Base-by-base conservation (phyloP, 2,797 vertebrate species). In the Apodemus agrarius region DNA sequence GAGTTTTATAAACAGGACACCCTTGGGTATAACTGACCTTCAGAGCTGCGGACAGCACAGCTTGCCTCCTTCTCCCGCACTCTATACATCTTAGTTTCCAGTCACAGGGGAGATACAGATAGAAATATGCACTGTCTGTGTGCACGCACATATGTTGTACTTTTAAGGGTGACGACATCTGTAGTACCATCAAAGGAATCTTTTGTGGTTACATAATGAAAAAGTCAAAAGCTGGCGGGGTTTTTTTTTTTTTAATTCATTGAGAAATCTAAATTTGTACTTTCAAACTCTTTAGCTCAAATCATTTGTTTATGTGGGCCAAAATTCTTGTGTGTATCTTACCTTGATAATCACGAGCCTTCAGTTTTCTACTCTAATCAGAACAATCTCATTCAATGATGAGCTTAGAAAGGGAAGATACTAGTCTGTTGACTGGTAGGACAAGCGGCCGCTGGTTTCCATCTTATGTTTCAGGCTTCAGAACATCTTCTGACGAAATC, bases 81-180 rank as follows among this genome's bases (percentile, higher is more conserved):
- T 92, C 89, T 59, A 95, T 96, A 87, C 91, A 87, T 97, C 95
- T 96, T 87, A 52, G 76, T 94, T 95, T 91, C 31, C 19, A 95
- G 90, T 87, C 10, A 1, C 83, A 92, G 93, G 95, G 63, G 31
- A 89, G 80, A 92, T 31, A 93, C 81, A 95, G 75, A 94, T 49
- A 95, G 96, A 94, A 97, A 96, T 94, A 96, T 78, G 75, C 76
- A 95, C 78, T 34, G 75, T 91, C 92, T 97, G 94, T 96, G 91
- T 69, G 74, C 52, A 22, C 34, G 82, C 37, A 65, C 92, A 91
- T 54, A 74, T 74, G 59, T 91, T 94, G 12, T 34, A 52, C 78
- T 93, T 87, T 81, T 67, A 65, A 92, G 65, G 46, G 96, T 76
- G 89, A 97, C 85, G 90, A 97, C 95, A 96, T 96, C 83, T 75